Conservation (phyloP, 2,888 invertebrate species). For the Dolichomitus sp. region DNA sequence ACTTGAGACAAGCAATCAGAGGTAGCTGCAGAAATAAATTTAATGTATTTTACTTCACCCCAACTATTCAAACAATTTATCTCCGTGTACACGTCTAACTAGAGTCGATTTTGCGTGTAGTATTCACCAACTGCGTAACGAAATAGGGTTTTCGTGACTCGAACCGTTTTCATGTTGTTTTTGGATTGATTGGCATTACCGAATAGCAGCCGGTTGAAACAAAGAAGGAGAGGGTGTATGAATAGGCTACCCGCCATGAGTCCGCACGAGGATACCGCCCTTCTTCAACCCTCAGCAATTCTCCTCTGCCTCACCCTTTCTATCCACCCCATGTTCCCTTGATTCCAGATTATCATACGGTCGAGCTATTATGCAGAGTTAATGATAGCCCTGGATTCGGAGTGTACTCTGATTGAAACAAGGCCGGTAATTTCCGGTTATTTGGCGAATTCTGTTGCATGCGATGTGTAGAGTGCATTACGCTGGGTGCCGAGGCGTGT, state of each 20-base stretch:
- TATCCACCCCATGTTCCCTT: conserved; percentile 51
- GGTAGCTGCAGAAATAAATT: too few species aligned
- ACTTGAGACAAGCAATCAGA: too few species aligned
- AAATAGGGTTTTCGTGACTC: conserved; percentile 57
- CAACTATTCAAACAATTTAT: too few species aligned
- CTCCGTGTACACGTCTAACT: background rate
- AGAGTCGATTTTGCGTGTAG: conserved; percentile 14
- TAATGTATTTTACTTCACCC: too few species aligned
- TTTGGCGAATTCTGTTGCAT: conserved; percentile 75
- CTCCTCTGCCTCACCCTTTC: conserved; percentile 40
- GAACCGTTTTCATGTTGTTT: conserved; percentile 49
- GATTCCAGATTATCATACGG: conserved; percentile 77
- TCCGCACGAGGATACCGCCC: conserved; percentile 43
- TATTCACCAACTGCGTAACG: conserved; percentile 27
- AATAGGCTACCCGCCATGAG: conserved; percentile 14
- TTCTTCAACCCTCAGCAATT: conserved; percentile 34
- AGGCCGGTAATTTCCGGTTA: conserved; percentile 80
- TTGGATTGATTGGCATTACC: conserved; percentile 54
- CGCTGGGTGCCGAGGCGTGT: conserved; percentile 54
- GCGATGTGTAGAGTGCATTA: conserved; percentile 73
- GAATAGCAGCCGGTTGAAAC: conserved; percentile 44
- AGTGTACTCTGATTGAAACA: conserved; percentile 79
- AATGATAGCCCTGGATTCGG: conserved; percentile 74
- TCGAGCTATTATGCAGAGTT: conserved; percentile 75
- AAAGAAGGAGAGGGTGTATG: background rate